These are phyloP conservation scores for Scaptomyza reducta DNA, from an alignment of 2,888 invertebrate genomes.

Conservation along the genomic window DNA sequence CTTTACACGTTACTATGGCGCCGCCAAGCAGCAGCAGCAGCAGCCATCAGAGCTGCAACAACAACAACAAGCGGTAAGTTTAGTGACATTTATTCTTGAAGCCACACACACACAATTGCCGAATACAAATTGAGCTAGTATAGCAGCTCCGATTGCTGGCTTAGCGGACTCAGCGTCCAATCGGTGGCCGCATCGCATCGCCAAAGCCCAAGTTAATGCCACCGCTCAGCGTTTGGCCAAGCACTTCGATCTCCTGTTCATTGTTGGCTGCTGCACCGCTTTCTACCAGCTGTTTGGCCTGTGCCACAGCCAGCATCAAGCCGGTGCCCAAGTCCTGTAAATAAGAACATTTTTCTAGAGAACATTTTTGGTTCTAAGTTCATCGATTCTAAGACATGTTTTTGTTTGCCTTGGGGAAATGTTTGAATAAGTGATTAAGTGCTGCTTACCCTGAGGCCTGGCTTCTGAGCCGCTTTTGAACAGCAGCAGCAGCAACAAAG, in stretches of 20 bases:
- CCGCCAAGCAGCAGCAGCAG: constrained; percentile 40
- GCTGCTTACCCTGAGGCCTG: constrained; percentile 31
- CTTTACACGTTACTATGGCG: constrained; percentile 83
- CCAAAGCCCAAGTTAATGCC: constrained; percentile 65
- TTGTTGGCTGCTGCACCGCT: constrained; percentile 63
- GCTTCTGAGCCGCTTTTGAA: constrained; percentile 22
- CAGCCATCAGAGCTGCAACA: constrained; percentile 37
- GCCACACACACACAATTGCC: not conserved
- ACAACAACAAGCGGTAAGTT: constrained; percentile 22
- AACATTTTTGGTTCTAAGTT: too few relatives aligned
- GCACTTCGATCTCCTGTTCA: constrained; percentile 61
- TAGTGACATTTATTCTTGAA: constrained; percentile 3
- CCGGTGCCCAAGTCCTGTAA: constrained; percentile 59
- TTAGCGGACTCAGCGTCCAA: constrained; percentile 14
- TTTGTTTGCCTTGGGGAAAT: not conserved
- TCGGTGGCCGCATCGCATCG: constrained; percentile 48
- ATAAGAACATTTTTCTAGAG: too few relatives aligned
- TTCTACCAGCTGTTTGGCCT: constrained; percentile 64
- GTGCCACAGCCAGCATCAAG: constrained; percentile 56
- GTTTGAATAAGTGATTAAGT: not conserved
- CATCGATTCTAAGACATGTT: too few relatives aligned
- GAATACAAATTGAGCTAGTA: not conserved
- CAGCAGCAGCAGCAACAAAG: constrained; percentile 21
- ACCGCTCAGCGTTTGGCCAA: constrained; percentile 54
- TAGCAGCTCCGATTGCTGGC: not conserved